These are phyloP conservation scores for Catostylus mosaicus DNA, from an alignment of 30 jellyfish, hydroid and myxozoan species.

Conservation along the genomic window DNA sequence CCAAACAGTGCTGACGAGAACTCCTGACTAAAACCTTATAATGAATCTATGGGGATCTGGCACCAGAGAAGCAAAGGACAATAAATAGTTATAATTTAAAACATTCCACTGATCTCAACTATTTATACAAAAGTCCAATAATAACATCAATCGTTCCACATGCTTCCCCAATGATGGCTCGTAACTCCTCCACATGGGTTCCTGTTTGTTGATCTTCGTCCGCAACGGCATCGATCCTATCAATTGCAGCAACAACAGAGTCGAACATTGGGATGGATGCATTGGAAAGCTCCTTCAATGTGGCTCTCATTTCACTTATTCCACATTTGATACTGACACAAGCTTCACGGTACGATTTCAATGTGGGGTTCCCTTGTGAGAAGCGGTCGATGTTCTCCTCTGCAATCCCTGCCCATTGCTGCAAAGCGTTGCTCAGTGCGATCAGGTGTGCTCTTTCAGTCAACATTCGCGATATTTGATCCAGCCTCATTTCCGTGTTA, in stretches of 20 bases:
- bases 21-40: not conserved
- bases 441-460: constrained; percentile 31
- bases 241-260: constrained; percentile 49
- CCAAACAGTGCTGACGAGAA: no score
- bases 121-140: constrained; percentile 45
- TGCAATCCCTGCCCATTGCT: constrained; percentile 43
- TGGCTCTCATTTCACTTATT: constrained; percentile 26
- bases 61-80: no score
- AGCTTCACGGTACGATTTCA: constrained; percentile 68
- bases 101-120: no score
- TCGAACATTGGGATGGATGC: constrained; percentile 59
- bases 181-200: constrained; percentile 66
- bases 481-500: constrained; percentile 36
- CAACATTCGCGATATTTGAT: constrained; percentile 37
- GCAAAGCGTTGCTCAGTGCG: constrained; percentile 28
- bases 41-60: no score
- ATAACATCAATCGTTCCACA: constrained; percentile 70
- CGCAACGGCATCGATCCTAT: constrained; percentile 58
- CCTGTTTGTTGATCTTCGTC: constrained; percentile 72
- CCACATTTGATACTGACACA: constrained; percentile 32
- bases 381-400: constrained; percentile 60
- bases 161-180: constrained; percentile 68
- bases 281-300: constrained; percentile 45
- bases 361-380: constrained; percentile 74
- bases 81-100: not conserved